phyloP scores from a whole-genome alignment of 2,797 vertebrate species.

The Spea hammondii region DNA sequence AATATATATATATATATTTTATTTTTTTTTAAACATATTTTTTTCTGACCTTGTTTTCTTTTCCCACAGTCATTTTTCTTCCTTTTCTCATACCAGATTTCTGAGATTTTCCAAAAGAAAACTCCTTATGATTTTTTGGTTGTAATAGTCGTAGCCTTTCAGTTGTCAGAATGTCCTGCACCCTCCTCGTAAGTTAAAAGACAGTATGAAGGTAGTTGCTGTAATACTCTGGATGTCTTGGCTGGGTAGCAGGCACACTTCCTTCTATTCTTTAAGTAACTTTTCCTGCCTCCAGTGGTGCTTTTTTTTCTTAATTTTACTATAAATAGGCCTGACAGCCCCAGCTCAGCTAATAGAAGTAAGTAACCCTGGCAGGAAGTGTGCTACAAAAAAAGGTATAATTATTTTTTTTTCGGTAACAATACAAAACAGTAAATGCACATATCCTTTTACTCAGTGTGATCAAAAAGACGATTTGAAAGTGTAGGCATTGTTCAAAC shows the following conservation, averaged over 20 bases:
- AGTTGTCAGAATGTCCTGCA: constrained; percentile 52
- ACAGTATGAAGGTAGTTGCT: constrained; percentile 61
- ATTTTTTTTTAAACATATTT: background rate
- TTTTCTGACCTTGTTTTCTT: constrained; percentile 24
- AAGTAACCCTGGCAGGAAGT: constrained; percentile 83
- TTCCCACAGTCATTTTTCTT: constrained; percentile 14
- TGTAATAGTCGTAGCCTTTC: constrained; percentile 3
- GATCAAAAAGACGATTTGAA: constrained; percentile 25
- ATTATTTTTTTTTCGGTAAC: constrained; percentile 42
- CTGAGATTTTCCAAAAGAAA: background rate
- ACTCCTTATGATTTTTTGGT: background rate
- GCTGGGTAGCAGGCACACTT: constrained; percentile 84
- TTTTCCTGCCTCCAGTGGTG: constrained; percentile 86
- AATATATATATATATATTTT: background rate
- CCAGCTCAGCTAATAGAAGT: constrained; percentile 72
- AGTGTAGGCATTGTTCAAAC: background rate
- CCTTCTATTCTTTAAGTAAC: constrained; percentile 96
- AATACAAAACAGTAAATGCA: constrained; percentile 27
- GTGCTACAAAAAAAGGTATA: constrained; percentile 72
- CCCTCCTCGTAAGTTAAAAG: constrained; percentile 55
- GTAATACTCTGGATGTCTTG: constrained; percentile 79
- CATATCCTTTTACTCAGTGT: constrained; percentile 19
- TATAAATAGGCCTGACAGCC: constrained; percentile 82
- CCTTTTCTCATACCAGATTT: background rate
- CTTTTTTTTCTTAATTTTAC: constrained; percentile 68